Percentiles rank a stretch among this genome's conserved stretches.
Conservation (phyloP, 1,140 invertebrate species). For the Copidosoma floridanum region DNA sequence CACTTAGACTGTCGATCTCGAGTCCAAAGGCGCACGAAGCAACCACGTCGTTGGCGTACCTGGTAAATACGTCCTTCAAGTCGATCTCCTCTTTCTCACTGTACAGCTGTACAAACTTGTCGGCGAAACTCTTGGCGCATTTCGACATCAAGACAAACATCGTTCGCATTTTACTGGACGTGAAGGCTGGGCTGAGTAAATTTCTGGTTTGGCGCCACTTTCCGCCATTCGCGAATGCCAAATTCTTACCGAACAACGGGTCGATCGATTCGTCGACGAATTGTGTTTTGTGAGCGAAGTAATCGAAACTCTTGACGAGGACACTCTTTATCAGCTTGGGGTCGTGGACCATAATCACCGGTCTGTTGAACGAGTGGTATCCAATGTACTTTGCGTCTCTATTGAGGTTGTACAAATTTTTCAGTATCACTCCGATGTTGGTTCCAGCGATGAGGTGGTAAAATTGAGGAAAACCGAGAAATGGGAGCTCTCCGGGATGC, state of each 20-base stretch:
- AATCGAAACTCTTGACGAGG: conserved; percentile 46
- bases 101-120: background rate
- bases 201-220: conserved; percentile 61
- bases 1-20: conserved; percentile 42
- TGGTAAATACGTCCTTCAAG: conserved; percentile 48
- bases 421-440: background rate
- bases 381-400: background rate
- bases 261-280: conserved; percentile 53
- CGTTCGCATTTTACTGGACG: conserved; percentile 60
- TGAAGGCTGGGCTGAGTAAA: conserved; percentile 58
- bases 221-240: conserved; percentile 57
- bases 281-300: background rate
- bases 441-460: too few species aligned
- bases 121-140: conserved; percentile 37
- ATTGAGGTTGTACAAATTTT: background rate
- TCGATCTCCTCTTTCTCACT: conserved; percentile 30
- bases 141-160: conserved; percentile 57
- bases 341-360: conserved; percentile 56
- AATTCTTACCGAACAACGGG: conserved; percentile 55
- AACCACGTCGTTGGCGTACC: conserved; percentile 50
- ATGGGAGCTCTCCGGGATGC: too few species aligned
- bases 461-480: too few species aligned
- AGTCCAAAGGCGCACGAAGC: conserved; percentile 47
- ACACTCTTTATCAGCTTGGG: conserved; percentile 62
- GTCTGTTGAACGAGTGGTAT: background rate